Base-by-base conservation (phyloP, 2,113 vertebrate genomes). In the Psephotus haematonotus region DNA sequence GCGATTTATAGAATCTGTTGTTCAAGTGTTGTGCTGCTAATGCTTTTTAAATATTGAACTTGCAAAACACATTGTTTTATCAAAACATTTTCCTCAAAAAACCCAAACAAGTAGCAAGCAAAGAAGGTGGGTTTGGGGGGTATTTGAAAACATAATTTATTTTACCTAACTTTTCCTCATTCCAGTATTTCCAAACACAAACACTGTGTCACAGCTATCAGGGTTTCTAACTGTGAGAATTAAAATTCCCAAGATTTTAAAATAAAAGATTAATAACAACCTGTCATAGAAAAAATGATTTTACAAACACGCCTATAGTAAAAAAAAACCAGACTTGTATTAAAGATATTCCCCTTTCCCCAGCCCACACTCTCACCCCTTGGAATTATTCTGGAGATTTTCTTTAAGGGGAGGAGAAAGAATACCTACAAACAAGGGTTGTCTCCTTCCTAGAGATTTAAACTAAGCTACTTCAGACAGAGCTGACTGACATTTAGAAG, bases 161-260 rank as follows among this genome's bases (percentile, higher is more conserved):
- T 88, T 93, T 91, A 98, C 98, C 98, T 98, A 97, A 89, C 97
- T 98, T 95, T 98, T 98, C 69, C 97, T 97, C 43, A 97, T 98
- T 85, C 98, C 97, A 84, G 97, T 97, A 88, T 98, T 98, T n/a
- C 98, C 98, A 25, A 97, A 97, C 5, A 98, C 94, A 97, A 98
- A 98, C 64, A 98, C 81, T 98, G 97, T 55, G 97, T 97, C 74
- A 98, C 97, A 78, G 97, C 91, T 88, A 98, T 84, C 44, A 98
- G 96, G 86, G 98, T 97, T 93, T 98, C 97, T 55, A 98, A 91
- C 89, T 98, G 98, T 15, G 97, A 98, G 83, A 98, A 98, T 96
- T 98, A 67, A 59, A 41, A 91, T 41, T 68, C 19, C 67, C 19
- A 64, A 67, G 46, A 60, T 90, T 50, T 85, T 53, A 43, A 70